Base-by-base conservation (phyloP, 37 sponge, comb jelly and placozoan species). In the Haliclona indistincta region DNA sequence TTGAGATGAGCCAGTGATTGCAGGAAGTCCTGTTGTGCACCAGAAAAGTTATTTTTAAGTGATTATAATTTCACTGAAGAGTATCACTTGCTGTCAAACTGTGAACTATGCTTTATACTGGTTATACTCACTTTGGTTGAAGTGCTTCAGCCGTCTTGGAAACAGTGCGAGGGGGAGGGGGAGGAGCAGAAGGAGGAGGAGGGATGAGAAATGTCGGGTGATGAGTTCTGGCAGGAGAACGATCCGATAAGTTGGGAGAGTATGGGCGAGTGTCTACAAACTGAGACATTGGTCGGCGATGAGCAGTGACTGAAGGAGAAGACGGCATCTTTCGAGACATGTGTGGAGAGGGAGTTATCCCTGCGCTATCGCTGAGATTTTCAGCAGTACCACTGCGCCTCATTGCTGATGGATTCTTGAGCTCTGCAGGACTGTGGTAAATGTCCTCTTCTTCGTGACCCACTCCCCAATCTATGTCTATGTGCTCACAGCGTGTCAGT, bases 391-490 rank as follows among this genome's bases (percentile, higher is more conserved):
- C 83, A 56, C 83, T 83, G 6, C 62, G 53, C 30, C 74, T 83
- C 36, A 83, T 68, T 51, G 38, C 39, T 33, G 75, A 3, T 1
- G 47, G 26, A 22, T 60, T 47, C 42, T 28, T 2, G 35, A 63
- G 35, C 11, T 66, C 61, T 28, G 66, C 54, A n/a, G 93, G 93
- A 35, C 64, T 54, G 64, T 87, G 78, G 52, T 92, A 92, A 35
- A 92, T 70, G 22, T 74, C 79, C 61, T 92, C 93, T 22, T 82
- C 79, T 4, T 82, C 75, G 8, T 61, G 72, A 2, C 54, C 88
- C 26, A 92, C 84, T 23, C 93, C 93, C 93, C 93, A 92, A 61
- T 92, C 93, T 22, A 92, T 70, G 56, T 86, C 84, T 67, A 92
- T 87, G 53, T 92, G 81, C 38, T 84, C 93, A 87, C 93, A 87